Percentiles rank a stretch among this genome's conserved stretches.
Conservation (phyloP, 2,888 invertebrate species). For the Leptinotarsa tumamoca region DNA sequence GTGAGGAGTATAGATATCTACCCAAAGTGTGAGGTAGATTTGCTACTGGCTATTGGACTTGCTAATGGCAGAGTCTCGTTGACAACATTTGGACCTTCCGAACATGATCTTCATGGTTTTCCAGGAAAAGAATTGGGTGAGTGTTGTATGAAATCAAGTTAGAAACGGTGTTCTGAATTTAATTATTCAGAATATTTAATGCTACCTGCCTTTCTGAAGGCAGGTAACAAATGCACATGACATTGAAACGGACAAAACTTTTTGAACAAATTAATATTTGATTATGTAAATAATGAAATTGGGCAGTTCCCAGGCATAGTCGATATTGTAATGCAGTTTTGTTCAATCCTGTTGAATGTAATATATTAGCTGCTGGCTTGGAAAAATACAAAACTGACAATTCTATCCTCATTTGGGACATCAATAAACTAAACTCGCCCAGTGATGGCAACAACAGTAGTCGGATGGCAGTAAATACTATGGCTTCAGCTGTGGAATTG, state of each 20-base stretch:
- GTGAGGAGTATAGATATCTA: constrained; percentile 91
- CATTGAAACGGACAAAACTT: no score
- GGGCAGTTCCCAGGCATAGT: constrained; percentile 83
- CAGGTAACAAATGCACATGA: no score
- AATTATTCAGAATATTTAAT: no score
- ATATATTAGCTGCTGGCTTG: constrained; percentile 86
- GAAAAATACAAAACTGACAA: constrained; percentile 92
- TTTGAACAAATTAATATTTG: no score
- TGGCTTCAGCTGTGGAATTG: constrained; percentile 68
- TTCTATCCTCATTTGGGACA: constrained; percentile 92
- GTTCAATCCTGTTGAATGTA: constrained; percentile 87
- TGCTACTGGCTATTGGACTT: constrained; percentile 88
- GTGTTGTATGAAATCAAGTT: background rate
- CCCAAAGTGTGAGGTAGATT: constrained; percentile 80
- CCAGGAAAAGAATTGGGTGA: constrained; percentile 83
- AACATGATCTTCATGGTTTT: constrained; percentile 75
- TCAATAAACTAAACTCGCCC: constrained; percentile 68
- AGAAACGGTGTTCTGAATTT: no score
- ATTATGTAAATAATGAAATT: background rate
- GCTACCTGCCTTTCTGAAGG: no score
- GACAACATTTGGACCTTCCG: constrained; percentile 75
- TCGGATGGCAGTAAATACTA: constrained; percentile 59
- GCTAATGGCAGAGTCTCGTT: constrained; percentile 89
- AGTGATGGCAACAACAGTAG: constrained; percentile 54
- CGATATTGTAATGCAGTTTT: constrained; percentile 88